Conservation (phyloP, 2,888 invertebrate species). For the Cremastobaeus sp. region DNA sequence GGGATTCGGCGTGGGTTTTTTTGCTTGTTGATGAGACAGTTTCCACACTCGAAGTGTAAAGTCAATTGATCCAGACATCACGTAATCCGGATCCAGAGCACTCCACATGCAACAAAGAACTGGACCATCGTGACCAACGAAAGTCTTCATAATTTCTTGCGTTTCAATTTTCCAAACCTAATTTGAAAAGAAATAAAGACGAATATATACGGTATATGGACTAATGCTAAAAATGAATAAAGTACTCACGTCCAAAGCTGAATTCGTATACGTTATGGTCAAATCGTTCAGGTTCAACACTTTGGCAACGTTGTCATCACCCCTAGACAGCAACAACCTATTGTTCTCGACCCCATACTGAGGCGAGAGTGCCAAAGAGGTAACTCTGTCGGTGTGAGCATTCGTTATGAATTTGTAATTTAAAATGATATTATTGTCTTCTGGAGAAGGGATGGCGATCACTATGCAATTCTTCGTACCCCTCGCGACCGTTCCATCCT, state of each 20-base stretch:
- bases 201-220: no score
- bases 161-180: constrained; percentile 83
- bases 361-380: constrained; percentile 80
- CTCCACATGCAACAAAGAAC: constrained; percentile 84
- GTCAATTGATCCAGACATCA: constrained; percentile 85
- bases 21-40: constrained; percentile 67
- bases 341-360: constrained; percentile 77
- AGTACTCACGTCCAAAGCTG: constrained; percentile 77
- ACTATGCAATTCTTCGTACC: constrained; percentile 81
- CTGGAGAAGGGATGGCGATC: constrained; percentile 77
- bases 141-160: constrained; percentile 81
- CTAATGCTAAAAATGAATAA: no score
- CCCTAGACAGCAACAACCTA: constrained; percentile 80
- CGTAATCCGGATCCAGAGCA: constrained; percentile 81
- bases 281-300: constrained; percentile 82
- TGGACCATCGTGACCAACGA: constrained; percentile 80
- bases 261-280: constrained; percentile 74
- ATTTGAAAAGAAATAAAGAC: background rate
- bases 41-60: constrained; percentile 84
- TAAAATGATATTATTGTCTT: constrained; percentile 66
- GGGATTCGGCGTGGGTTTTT: constrained; percentile 69
- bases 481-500: constrained; percentile 81
- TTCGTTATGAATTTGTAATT: constrained; percentile 73
- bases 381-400: constrained; percentile 79
- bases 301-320: constrained; percentile 83